Evolutionary conservation across 2,888 invertebrate species (phyloP).

Genomic region (Syrphus vitripennis): DNA sequence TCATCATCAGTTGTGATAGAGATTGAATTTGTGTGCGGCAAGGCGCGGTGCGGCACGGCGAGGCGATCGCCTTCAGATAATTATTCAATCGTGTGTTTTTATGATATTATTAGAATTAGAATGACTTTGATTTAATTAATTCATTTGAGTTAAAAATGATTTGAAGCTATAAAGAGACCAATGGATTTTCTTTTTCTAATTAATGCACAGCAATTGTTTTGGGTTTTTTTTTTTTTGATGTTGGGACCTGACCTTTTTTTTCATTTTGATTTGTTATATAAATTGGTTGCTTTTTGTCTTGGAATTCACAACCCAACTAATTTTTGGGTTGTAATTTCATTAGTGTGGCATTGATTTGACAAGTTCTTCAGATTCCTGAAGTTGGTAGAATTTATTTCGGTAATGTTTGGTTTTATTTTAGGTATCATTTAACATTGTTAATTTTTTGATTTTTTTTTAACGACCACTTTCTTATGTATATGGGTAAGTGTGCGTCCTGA

Average conservation of each 20-base stretch:
- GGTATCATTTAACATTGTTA: not conserved
- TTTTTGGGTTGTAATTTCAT: not conserved
- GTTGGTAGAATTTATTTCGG: not conserved
- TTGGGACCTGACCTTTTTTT: not conserved
- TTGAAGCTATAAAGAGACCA: not conserved
- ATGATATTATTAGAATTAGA: conserved; percentile 26
- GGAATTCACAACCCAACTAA: not conserved
- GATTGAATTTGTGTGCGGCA: not conserved
- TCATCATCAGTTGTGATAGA: conserved; percentile 14
- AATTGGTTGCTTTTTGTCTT: not conserved
- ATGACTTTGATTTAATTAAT: conserved; percentile 54
- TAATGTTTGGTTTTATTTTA: no score
- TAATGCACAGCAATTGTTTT: not conserved
- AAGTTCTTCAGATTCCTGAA: not conserved
- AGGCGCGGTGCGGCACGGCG: not conserved
- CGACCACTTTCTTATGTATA: no score
- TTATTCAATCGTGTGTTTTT: not conserved
- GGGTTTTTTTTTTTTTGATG: no score
- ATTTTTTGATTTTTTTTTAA: no score
- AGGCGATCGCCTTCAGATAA: not conserved
- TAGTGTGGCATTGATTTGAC: not conserved
- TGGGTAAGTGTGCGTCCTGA: no score
- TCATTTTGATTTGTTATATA: not conserved
- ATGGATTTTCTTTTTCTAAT: not conserved
- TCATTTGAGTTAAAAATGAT: conserved; percentile 14